A percentile compares a stretch with the other conserved stretches of the same genome.
phyloP scores from a whole-genome alignment of 37 sponge, comb jelly and placozoan species.

The Cliona cf. orientalis region DNA sequence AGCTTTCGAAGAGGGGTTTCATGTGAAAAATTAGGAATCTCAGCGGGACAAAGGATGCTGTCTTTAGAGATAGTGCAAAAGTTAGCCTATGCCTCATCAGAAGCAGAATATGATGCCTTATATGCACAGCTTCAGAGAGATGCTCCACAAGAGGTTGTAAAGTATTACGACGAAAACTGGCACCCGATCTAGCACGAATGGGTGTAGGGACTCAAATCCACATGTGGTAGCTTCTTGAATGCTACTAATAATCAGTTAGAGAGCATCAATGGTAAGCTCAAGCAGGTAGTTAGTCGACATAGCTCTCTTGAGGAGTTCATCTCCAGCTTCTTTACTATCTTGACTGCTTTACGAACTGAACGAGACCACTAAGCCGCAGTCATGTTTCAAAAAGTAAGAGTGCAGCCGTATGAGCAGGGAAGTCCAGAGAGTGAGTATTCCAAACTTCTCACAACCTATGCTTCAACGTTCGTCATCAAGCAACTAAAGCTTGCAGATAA shows the following conservation, averaged over 20 bases:
- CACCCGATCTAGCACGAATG: slow-evolving; percentile 68
- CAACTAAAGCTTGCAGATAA: slow-evolving; percentile 26
- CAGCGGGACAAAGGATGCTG: slow-evolving; percentile 36
- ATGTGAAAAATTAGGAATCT: slow-evolving; percentile 58
- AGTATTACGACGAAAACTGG: slow-evolving; percentile 72
- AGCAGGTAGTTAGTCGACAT: slow-evolving; percentile 42
- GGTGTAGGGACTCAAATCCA: slow-evolving; percentile 49
- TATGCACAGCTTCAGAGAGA: slow-evolving; percentile 20
- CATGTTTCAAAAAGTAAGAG: slow-evolving; percentile 25
- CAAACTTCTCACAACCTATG: slow-evolving; percentile 53
- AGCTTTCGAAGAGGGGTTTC: slow-evolving; percentile 52
- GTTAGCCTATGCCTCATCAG: slow-evolving; percentile 50
- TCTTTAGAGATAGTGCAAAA: slow-evolving; percentile 52
- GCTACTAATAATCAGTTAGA: slow-evolving; percentile 64
- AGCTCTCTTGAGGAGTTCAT: slow-evolving; percentile 48
- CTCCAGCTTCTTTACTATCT: slow-evolving; percentile 30
- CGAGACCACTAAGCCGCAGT: slow-evolving; percentile 50
- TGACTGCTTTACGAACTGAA: slow-evolving; percentile 36
- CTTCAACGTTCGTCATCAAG: slow-evolving; percentile 24
- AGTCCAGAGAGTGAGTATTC: slow-evolving; percentile 33
- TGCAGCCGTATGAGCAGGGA: slow-evolving; percentile 1
- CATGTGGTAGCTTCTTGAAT: slow-evolving; percentile 29
- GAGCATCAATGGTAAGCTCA: slow-evolving; percentile 60
- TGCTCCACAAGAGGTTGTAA: slow-evolving; percentile 29
- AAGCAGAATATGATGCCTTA: slow-evolving; percentile 33